Percentiles rank a stretch among this genome's conserved stretches.
These are phyloP conservation scores for Apeltes quadracus DNA, from an alignment of 2,113 vertebrate species.

Conservation along the genomic window DNA sequence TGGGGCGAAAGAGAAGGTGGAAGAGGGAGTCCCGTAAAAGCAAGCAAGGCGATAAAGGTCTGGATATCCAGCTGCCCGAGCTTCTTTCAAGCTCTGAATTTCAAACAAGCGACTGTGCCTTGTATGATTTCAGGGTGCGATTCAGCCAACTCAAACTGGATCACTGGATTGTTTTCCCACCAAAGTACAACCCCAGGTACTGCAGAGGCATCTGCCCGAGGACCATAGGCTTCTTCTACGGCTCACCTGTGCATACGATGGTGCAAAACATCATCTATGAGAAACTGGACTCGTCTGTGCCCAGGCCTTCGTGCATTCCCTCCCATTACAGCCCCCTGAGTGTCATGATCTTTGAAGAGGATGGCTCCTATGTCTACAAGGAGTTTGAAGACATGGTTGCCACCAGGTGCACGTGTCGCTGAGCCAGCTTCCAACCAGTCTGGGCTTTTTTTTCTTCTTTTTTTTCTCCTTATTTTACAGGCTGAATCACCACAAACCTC, in stretches of 20 bases:
- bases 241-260: conserved; percentile 91
- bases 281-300: conserved; percentile 87
- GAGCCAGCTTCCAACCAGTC: conserved; percentile 34
- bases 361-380: conserved; percentile 91
- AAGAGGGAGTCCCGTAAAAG: conserved; percentile 61
- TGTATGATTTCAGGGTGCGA: conserved; percentile 89
- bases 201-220: conserved; percentile 91
- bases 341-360: conserved; percentile 89
- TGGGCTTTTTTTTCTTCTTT: not conserved
- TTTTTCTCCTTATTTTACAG: conserved; percentile 25
- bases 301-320: conserved; percentile 89
- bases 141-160: conserved; percentile 93
- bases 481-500: conserved; percentile 31
- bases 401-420: conserved; percentile 92
- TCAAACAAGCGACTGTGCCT: conserved; percentile 87
- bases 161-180: conserved; percentile 93
- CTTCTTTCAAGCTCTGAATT: conserved; percentile 79
- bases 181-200: conserved; percentile 91
- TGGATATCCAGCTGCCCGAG: conserved; percentile 74
- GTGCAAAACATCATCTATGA: conserved; percentile 94
- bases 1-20: conserved; percentile 74
- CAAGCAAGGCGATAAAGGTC: conserved; percentile 42
- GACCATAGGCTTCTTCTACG: conserved; percentile 86
- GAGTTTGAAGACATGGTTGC: conserved; percentile 97
- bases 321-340: conserved; percentile 91